A percentile compares a stretch with the other conserved stretches of the same genome.
phyloP scores from a whole-genome alignment of 2,113 vertebrate genomes.

The Mesocricetus auratus region DNA sequence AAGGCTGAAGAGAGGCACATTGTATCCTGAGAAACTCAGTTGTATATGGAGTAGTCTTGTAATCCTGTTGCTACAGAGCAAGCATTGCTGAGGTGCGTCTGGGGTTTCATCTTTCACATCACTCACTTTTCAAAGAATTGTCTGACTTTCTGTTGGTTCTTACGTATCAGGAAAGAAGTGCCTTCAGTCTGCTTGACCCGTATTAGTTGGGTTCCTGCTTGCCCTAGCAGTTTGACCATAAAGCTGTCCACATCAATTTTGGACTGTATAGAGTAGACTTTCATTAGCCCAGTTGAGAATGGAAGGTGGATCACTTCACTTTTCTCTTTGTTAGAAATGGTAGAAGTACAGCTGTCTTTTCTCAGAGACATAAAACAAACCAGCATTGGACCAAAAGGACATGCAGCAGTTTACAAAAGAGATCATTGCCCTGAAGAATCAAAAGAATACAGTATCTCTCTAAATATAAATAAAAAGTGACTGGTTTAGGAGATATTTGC shows the following conservation, averaged over 20 bases:
- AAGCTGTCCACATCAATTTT: not conserved
- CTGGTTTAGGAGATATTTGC: slow-evolving; percentile 45
- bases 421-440: not conserved
- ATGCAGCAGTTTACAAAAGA: not conserved
- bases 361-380: slow-evolving; percentile 35
- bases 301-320: not conserved
- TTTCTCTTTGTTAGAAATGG: slow-evolving; percentile 47
- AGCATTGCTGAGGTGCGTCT: not conserved
- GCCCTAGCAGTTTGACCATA: not conserved
- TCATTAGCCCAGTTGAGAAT: not conserved
- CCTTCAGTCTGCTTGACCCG: not conserved
- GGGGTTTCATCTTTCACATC: not conserved
- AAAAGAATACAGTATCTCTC: not conserved
- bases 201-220: slow-evolving; percentile 55
- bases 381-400: not conserved
- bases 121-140: not conserved
- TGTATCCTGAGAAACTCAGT: not conserved
- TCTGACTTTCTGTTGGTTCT: slow-evolving; percentile 8
- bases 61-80: not conserved
- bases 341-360: not conserved
- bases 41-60: not conserved
- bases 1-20: not conserved
- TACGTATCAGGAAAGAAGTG: not conserved
- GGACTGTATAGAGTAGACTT: not conserved
- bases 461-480: slow-evolving; percentile 36